These are phyloP conservation scores for Chloromyia formosa DNA, from an alignment of 2,888 invertebrate genomes.

Conservation along the genomic window DNA sequence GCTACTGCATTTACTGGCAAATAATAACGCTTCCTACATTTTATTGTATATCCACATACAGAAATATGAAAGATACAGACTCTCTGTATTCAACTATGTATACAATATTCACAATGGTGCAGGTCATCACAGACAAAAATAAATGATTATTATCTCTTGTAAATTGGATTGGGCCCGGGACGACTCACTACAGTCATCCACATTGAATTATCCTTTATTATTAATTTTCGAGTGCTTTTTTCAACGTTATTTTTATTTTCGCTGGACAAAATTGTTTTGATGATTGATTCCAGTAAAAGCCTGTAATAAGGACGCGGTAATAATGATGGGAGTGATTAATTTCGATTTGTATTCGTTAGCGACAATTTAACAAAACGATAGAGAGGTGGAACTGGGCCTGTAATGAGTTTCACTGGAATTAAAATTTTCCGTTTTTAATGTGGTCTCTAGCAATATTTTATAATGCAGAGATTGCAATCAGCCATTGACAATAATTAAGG, in stretches of 20 bases:
- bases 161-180: constrained; percentile 38
- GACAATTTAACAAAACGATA: no score
- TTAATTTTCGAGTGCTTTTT: constrained; percentile 12
- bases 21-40: background rate
- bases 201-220: constrained; percentile 35
- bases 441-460: no score
- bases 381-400: no score
- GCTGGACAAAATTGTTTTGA: constrained; percentile 16
- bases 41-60: no score
- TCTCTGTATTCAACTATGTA: no score
- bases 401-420: no score
- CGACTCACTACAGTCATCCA: background rate
- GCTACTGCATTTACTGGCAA: background rate
- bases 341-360: constrained; percentile 1
- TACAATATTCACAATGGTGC: background rate
- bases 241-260: constrained; percentile 1
- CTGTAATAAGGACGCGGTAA: constrained; percentile 11
- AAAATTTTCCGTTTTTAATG: no score
- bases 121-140: constrained; percentile 35
- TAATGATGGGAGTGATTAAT: constrained; percentile 31
- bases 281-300: constrained; percentile 27
- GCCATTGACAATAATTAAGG: no score
- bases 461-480: no score
- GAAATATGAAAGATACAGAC: no score
- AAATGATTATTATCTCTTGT: constrained; percentile 40